Conservation (phyloP, 2,888 invertebrate genomes). For the Rhaphigaster nebulosa region DNA sequence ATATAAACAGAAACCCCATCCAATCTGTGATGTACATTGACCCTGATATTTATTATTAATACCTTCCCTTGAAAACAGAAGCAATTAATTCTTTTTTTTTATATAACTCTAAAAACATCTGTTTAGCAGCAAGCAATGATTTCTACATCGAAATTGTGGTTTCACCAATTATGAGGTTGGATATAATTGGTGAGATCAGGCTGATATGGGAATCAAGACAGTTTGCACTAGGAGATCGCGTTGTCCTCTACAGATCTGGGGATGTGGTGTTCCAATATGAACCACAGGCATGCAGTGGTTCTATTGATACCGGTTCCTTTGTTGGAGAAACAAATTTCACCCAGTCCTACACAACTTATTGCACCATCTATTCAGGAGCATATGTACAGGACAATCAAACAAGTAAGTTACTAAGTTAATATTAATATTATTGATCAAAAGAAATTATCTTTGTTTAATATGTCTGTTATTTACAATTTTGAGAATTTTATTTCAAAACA, state of each 20-base stretch:
- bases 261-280: constrained; percentile 48
- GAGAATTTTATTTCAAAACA: neutral
- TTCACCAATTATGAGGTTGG: constrained; percentile 51
- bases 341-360: constrained; percentile 32
- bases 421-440: neutral
- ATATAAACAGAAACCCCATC: neutral
- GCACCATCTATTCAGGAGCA: constrained; percentile 44
- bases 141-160: constrained; percentile 53
- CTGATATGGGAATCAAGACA: constrained; percentile 53
- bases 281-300: constrained; percentile 41
- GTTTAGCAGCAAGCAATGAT: constrained; percentile 12
- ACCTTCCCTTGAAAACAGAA: neutral
- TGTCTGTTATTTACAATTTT: neutral
- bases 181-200: constrained; percentile 53
- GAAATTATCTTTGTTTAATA: neutral
- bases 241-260: constrained; percentile 41
- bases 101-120: neutral
- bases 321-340: constrained; percentile 50
- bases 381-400: constrained; percentile 47
- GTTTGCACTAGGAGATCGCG: constrained; percentile 42
- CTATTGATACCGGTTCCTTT: constrained; percentile 48
- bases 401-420: constrained; percentile 42
- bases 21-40: neutral
- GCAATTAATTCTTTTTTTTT: neutral
- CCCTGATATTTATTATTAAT: neutral